Percentiles rank a stretch among this genome's conserved stretches.
These are phyloP conservation scores for Chelonia mydas DNA, from an alignment of 2,797 vertebrate genomes.

Conservation along the genomic window DNA sequence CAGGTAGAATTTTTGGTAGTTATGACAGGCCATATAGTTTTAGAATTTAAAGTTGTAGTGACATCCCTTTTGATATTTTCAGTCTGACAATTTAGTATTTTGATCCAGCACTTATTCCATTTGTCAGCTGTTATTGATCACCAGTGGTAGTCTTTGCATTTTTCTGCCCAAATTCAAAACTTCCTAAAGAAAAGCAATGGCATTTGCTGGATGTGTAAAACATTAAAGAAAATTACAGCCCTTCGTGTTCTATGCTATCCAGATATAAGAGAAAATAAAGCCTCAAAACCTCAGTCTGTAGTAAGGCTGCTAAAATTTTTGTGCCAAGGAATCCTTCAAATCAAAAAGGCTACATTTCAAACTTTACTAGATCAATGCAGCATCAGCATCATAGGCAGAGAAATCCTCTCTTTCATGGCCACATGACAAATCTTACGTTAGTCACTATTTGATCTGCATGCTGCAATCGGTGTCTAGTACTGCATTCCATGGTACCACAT, in stretches of 20 bases:
- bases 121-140: not conserved
- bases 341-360: not conserved
- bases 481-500: not conserved
- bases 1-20: not conserved
- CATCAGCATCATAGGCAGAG: not conserved
- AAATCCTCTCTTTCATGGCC: not conserved
- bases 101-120: not conserved
- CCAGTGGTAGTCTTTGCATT: not conserved
- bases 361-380: not conserved
- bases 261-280: not conserved
- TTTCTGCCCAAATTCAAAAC: not conserved
- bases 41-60: not conserved
- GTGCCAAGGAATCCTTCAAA: not conserved
- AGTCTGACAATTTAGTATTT: not conserved
- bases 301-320: not conserved
- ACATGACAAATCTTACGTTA: not conserved
- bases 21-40: not conserved
- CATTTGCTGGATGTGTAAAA: not conserved
- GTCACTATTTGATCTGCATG: not conserved
- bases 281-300: not conserved
- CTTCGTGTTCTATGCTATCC: not conserved
- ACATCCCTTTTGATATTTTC: not conserved
- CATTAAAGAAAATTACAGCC: not conserved
- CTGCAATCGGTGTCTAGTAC: not conserved
- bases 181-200: not conserved